Evolutionary conservation across 2,888 invertebrate genomes (phyloP).

Genomic region (Drosophila lacicola): DNA sequence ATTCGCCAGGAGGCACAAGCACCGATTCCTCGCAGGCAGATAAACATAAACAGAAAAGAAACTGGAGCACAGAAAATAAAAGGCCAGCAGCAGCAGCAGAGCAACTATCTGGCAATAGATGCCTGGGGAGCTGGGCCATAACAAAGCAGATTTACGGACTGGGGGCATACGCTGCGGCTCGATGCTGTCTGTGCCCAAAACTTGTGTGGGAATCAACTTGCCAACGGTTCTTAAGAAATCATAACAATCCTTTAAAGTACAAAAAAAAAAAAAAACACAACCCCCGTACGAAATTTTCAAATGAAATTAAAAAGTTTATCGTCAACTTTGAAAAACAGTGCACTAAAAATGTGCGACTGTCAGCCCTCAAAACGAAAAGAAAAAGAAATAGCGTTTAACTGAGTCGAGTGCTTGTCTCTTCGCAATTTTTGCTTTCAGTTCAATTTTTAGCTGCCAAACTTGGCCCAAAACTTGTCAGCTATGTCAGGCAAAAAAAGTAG

Average conservation of each 20-base stretch:
- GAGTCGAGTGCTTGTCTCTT: slow-evolving; percentile 36
- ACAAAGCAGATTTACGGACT: slow-evolving; percentile 20
- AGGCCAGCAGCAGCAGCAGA: slow-evolving; percentile 15
- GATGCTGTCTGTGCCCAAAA: not conserved
- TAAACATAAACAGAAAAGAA: slow-evolving; percentile 64
- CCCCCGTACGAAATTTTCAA: slow-evolving; percentile 29
- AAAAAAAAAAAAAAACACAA: not conserved
- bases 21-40: slow-evolving; percentile 29
- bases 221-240: slow-evolving; percentile 20
- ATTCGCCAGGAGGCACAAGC: slow-evolving; percentile 45
- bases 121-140: slow-evolving; percentile 40
- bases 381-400: slow-evolving; percentile 45
- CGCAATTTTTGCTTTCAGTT: slow-evolving; percentile 40
- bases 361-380: slow-evolving; percentile 1
- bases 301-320: slow-evolving; percentile 71
- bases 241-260: slow-evolving; percentile 19
- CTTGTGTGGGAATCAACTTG: slow-evolving; percentile 14
- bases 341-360: slow-evolving; percentile 14
- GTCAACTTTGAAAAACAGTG: slow-evolving; percentile 34
- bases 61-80: slow-evolving; percentile 30
- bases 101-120: slow-evolving; percentile 36
- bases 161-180: slow-evolving; percentile 13
- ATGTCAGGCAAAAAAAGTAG: slow-evolving; percentile 6
- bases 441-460: slow-evolving; percentile 39
- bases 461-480: slow-evolving; percentile 33